Evolutionary conservation across 1,140 invertebrate genomes (phyloP), one percentile per base, ranked within the genome.

Genomic region (Campoletis sonorensis): DNA sequence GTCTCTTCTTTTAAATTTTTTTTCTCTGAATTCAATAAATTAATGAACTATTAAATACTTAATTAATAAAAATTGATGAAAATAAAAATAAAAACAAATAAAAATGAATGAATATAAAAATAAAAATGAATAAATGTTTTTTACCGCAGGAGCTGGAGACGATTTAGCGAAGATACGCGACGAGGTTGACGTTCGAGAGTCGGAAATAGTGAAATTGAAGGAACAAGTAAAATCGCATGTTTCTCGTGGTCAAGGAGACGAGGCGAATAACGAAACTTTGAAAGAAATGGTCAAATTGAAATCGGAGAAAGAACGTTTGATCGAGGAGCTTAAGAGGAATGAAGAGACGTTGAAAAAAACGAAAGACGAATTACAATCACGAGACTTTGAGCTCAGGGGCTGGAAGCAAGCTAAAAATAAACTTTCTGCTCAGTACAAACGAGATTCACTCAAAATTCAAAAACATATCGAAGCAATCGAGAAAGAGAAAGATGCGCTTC

Each of bases 121-220:
- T n/a, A n/a, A n/a, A n/a, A n/a, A n/a, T n/a, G n/a, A n/a, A n/a
- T n/a, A n/a, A n/a, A n/a, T n/a, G n/a, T n/a, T n/a, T 75, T 75
- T 30, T 54, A 54, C 54, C 26, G 51, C 1, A 70, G 64, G 68
- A 54, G 79, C 79, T 75, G 72, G 79, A 49, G 68, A 58, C 16
- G 64, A 80, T 15, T 27, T 71, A 16, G 68, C 79, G 15, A 80
- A 80, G 27, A 49, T 26, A 49, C 64, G 61, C 13, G 67, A 71
- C 18, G 79, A 80, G 79, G 49, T 80, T 10, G 64, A 71, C 8
- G 27, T 70, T 11, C 21, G 61, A n/a, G 58, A 80, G 16, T 45
- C 51, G 4, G 68, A 80, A 58, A 80, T 80, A 11, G 21, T 33
- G 3, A 80, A 37, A 33, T 15, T 80, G 1, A 10, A 45, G 18